Conservation (phyloP, 2,113 vertebrate species). For the Microcebus murinus region DNA sequence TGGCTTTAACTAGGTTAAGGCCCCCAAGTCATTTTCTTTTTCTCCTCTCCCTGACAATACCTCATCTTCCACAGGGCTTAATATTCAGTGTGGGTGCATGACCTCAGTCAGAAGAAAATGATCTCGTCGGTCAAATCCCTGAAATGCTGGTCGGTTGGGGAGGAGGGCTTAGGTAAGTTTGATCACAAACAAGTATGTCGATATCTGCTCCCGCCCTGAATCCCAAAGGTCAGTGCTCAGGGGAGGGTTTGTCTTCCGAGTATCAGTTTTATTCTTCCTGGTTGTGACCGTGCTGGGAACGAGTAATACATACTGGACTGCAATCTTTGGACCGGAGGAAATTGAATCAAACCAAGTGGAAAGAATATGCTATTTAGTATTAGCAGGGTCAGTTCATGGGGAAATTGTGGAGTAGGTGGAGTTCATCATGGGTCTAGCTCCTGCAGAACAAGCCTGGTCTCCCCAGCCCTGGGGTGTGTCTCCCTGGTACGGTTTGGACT, state of each 20-base stretch:
- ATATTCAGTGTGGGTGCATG: neutral
- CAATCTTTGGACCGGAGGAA: constrained; percentile 48
- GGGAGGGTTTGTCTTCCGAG: neutral
- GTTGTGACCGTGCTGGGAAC: neutral
- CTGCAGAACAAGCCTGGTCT: neutral
- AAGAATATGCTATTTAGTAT: constrained; percentile 19
- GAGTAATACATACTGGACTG: neutral
- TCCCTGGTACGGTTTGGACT: fast-evolving
- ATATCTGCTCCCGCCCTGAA: neutral
- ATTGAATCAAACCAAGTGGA: constrained; percentile 56
- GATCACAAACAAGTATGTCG: neutral
- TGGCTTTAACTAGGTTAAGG: constrained; percentile 8
- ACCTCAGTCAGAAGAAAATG: neutral
- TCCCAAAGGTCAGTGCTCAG: neutral
- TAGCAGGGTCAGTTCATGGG: neutral
- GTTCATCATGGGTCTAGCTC: neutral
- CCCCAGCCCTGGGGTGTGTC: neutral
- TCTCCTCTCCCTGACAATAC: neutral
- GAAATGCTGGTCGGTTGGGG: neutral
- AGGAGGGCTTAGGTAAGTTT: neutral
- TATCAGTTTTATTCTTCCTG: neutral
- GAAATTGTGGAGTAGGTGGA: neutral
- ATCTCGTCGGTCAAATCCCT: neutral
- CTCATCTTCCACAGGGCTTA: neutral
- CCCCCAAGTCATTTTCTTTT: neutral